Evolutionary conservation across 2,113 vertebrate species (phyloP), one percentile per base, ranked within the genome.

Genomic region (Entelurus aequoreus): DNA sequence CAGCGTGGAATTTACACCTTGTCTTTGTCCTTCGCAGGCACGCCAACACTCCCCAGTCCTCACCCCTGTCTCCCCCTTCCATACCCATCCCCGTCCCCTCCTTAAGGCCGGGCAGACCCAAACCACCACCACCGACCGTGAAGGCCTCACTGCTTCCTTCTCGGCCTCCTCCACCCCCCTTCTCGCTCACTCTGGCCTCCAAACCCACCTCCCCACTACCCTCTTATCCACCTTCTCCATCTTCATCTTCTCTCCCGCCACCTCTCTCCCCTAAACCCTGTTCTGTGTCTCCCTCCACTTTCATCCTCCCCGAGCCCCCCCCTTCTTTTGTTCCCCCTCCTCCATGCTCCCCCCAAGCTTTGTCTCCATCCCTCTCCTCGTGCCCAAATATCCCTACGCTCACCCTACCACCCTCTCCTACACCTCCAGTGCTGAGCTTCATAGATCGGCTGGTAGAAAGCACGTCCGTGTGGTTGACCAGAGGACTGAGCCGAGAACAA

Each of bases 371-470:
- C 5, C 1, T 44, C 9, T 8, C 47, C 16, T 36, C 48, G 2
- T 6, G 54, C 1, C 13, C 48, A 3, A 16, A 42, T 8, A 53
- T 46, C 12, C 1, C 37, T 2, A 46, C 59, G 48, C 40, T 46
- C 9, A 19, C 49, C 52, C 54, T 56, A 1, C 44, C 69, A 6
- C 7, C 72, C 28, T 48, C 61, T 49, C 50, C 55, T 12, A 76
- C 63, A 86, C 84, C 64, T 60, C 16, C 64, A 0, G 14, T 10
- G 15, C 82, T 94, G 83, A 94, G 92, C 54, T 78, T 89, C 37
- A 65, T 93, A 19, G 95, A 98, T 65, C 92, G 87, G 63, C 91
- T 99, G 69, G 78, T 94, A 53, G 92, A 90, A 67, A 98, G 93
- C 0, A 87, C 91, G 65, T 88, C 94, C 0, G 85, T 95, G 59